These are phyloP conservation scores for Vulpes lagopus DNA, from an alignment of 2,113 vertebrate genomes.

Conservation along the genomic window DNA sequence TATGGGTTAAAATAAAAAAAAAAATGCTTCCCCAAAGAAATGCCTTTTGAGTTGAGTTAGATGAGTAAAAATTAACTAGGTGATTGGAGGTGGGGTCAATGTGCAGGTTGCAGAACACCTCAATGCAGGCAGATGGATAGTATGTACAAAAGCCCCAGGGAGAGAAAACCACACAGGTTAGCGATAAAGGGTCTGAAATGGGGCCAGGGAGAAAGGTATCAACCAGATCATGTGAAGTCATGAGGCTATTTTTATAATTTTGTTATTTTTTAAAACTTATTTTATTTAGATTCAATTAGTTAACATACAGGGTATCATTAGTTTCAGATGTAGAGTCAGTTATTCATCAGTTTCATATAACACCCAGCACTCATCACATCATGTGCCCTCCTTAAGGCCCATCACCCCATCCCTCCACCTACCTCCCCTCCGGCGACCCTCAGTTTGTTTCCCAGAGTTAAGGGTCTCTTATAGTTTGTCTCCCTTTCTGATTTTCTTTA, in stretches of 20 bases:
- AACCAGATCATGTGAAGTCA: neutral
- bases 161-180: neutral
- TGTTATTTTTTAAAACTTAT: neutral
- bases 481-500: neutral
- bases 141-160: neutral
- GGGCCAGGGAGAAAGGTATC: neutral
- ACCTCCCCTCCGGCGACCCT: neutral
- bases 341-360: neutral
- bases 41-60: neutral
- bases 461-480: neutral
- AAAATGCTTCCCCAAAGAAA: neutral
- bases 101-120: no score
- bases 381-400: neutral
- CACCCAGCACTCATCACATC: neutral
- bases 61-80: neutral
- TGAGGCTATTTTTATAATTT: neutral
- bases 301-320: neutral
- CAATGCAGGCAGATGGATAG: accelerated
- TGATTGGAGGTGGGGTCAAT: neutral
- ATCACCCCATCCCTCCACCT: neutral
- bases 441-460: neutral
- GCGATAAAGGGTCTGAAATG: neutral
- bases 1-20: no score
- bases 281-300: neutral
- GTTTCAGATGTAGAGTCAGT: neutral